phyloP scores from a whole-genome alignment of 92 coral and sea anemone genomes.

The Bergia sp. region DNA sequence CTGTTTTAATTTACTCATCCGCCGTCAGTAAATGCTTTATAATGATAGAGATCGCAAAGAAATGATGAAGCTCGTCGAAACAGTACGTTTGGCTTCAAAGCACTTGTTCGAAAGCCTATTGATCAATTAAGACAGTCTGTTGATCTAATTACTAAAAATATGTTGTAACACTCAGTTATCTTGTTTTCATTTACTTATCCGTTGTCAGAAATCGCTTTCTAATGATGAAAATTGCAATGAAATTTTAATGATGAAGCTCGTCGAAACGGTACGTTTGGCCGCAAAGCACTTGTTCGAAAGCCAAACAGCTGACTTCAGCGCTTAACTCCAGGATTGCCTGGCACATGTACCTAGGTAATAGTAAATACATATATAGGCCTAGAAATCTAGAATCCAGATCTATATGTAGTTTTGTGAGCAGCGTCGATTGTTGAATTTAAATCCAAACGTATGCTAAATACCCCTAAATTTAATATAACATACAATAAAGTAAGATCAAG shows the following conservation, averaged over 20 bases:
- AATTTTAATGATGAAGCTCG: constrained; percentile 3
- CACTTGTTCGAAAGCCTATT: constrained; percentile 1
- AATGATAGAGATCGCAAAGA: constrained; percentile 12
- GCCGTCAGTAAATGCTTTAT: constrained; percentile 1
- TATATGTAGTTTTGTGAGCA: constrained; percentile 9
- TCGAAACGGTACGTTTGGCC: constrained; percentile 14
- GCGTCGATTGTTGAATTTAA: not conserved
- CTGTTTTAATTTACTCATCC: constrained; percentile 15
- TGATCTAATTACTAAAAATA: constrained; percentile 12
- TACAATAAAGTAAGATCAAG: constrained; percentile 10
- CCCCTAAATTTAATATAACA: constrained; percentile 9
- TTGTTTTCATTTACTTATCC: constrained; percentile 1
- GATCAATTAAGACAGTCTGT: constrained; percentile 11
- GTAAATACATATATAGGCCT: not conserved
- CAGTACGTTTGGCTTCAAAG: constrained; percentile 3
- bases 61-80: constrained; percentile 8
- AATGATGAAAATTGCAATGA: constrained; percentile 1
- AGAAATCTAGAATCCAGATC: constrained; percentile 10
- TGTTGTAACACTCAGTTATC: not conserved
- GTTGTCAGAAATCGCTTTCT: constrained; percentile 7
- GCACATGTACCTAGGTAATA: not conserved
- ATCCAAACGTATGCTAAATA: constrained; percentile 11
- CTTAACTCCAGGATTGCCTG: constrained; percentile 10
- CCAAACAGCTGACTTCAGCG: not conserved
- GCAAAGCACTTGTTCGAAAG: constrained; percentile 20